These are phyloP conservation scores for Thalassoma bifasciatum DNA, from an alignment of 2,113 vertebrate species.

Conservation along the genomic window DNA sequence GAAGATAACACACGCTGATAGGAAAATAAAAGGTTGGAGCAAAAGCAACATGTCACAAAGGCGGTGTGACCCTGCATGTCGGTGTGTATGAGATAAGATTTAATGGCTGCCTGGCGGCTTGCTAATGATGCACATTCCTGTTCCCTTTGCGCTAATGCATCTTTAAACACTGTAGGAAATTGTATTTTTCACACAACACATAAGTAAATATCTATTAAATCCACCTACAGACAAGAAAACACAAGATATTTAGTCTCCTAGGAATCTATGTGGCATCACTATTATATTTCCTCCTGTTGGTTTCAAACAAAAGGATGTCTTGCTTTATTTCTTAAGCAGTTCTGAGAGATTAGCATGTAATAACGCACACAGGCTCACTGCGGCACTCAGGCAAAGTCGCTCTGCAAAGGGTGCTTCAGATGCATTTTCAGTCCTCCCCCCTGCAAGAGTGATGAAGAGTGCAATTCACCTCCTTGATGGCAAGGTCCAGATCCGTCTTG, in stretches of 20 bases:
- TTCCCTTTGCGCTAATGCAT: neutral
- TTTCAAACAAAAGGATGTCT: conserved; percentile 5
- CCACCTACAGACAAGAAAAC: conserved; percentile 1
- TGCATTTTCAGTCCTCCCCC: conserved; percentile 25
- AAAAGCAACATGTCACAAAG: neutral
- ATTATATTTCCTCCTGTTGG: conserved; percentile 22
- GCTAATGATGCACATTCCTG: conserved; percentile 14
- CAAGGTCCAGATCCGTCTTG: conserved; percentile 31
- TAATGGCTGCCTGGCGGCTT: conserved; percentile 19
- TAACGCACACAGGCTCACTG: neutral
- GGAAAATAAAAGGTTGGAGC: neutral
- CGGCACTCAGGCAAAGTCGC: conserved; percentile 11
- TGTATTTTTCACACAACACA: conserved; percentile 8
- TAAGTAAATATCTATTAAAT: conserved; percentile 18
- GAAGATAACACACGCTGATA: neutral
- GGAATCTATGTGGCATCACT: neutral
- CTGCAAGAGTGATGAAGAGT: neutral
- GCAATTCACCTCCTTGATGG: conserved; percentile 37
- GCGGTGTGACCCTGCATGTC: neutral
- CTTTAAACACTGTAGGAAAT: neutral
- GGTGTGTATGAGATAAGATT: conserved; percentile 7
- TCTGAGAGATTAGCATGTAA: conserved; percentile 25
- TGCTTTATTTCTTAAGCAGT: neutral
- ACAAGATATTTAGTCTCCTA: conserved; percentile 1
- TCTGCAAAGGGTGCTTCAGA: conserved; percentile 29